Conservation (phyloP, 2,888 invertebrate genomes). For the Himalopsyche kuldschensis region DNA sequence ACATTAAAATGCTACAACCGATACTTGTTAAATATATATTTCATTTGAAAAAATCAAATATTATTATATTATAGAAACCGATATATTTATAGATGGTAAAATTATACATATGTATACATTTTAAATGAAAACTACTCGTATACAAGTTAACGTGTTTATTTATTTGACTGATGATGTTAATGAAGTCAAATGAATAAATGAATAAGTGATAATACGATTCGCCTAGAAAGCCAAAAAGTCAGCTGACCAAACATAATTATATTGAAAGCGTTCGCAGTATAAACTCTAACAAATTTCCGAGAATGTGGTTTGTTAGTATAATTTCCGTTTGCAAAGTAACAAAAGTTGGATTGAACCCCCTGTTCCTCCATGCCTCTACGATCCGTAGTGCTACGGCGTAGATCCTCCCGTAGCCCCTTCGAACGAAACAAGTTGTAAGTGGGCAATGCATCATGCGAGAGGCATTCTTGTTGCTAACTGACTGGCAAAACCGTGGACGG, state of each 20-base stretch:
- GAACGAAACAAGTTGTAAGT: conserved; percentile 36
- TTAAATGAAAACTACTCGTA: too few species aligned
- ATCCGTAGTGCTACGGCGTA: conserved; percentile 23
- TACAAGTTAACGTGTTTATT: too few species aligned
- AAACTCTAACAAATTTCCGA: neutral
- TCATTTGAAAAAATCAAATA: too few species aligned
- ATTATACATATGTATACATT: too few species aligned
- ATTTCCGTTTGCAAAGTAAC: conserved; percentile 16
- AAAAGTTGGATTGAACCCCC: neutral
- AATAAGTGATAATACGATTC: too few species aligned
- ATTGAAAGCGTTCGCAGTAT: neutral
- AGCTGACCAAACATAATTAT: neutral
- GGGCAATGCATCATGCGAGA: conserved; percentile 38
- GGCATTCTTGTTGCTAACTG: conserved; percentile 37
- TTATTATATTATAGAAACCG: too few species aligned
- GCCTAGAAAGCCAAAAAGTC: too few species aligned
- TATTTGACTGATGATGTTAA: too few species aligned
- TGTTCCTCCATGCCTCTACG: neutral
- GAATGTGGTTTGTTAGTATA: neutral
- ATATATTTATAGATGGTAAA: too few species aligned
- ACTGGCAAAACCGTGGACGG: conserved; percentile 31
- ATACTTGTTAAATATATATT: too few species aligned
- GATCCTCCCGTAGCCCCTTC: neutral
- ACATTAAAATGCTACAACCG: too few species aligned
- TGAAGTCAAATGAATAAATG: too few species aligned